Evolutionary conservation across 2,888 invertebrate genomes (phyloP).

Genomic region (Nineta flava): DNA sequence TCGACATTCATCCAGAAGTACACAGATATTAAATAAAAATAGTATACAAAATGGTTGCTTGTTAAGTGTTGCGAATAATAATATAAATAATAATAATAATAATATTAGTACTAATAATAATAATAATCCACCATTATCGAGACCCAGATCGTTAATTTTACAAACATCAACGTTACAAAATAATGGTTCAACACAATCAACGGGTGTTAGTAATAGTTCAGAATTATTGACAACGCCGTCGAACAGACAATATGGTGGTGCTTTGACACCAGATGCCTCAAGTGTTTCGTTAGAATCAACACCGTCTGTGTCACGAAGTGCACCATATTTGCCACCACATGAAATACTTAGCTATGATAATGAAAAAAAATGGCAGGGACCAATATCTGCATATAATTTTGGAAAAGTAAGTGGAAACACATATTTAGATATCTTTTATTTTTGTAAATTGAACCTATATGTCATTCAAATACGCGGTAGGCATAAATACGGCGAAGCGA

Average conservation of each 20-base stretch:
- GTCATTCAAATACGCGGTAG: too few relatives aligned
- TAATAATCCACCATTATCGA: neutral
- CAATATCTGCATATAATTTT: constrained; percentile 1
- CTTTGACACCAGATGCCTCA: constrained; percentile 20
- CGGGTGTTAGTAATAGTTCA: constrained; percentile 13
- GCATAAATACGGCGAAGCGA: too few relatives aligned
- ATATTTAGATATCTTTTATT: neutral
- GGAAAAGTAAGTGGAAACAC: constrained; percentile 1
- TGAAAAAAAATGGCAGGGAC: constrained; percentile 10
- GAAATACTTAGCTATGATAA: constrained; percentile 16
- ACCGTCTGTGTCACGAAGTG: constrained; percentile 16
- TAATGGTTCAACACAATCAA: neutral
- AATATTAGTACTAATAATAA: neutral
- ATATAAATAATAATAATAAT: neutral
- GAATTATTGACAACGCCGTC: constrained; percentile 28
- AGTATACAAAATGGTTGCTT: neutral
- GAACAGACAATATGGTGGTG: constrained; percentile 29
- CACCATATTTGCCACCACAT: constrained; percentile 21
- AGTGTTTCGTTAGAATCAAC: constrained; percentile 16
- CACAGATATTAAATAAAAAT: neutral
- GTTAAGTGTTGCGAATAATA: too few relatives aligned
- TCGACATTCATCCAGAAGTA: constrained; percentile 11
- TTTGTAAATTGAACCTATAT: neutral
- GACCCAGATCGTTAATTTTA: neutral
- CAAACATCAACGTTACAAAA: neutral